Percentiles rank a stretch among this genome's conserved stretches.
These are phyloP conservation scores for Oligia fasciuncula DNA, from an alignment of 2,888 invertebrate species.

Conservation along the genomic window DNA sequence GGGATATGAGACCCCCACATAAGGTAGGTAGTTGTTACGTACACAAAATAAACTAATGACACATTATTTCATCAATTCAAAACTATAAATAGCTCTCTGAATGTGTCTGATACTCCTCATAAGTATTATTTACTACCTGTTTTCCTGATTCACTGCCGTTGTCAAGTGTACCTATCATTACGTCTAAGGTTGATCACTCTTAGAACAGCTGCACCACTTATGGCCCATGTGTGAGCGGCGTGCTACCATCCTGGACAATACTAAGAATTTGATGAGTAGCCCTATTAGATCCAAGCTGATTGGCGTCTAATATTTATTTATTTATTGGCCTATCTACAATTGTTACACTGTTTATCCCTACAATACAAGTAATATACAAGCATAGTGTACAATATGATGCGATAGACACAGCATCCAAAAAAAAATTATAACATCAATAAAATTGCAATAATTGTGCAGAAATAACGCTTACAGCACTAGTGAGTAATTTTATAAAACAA, in stretches of 20 bases:
- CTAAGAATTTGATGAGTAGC: neutral
- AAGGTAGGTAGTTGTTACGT: too few relatives aligned
- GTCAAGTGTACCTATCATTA: neutral
- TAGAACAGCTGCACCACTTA: neutral
- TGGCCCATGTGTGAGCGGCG: neutral
- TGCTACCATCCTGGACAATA: neutral
- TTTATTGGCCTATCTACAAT: too few relatives aligned
- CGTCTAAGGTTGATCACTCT: neutral
- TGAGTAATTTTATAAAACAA: too few relatives aligned
- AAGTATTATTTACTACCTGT: neutral
- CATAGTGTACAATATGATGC: too few relatives aligned
- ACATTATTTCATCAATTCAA: neutral
- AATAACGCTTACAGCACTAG: too few relatives aligned
- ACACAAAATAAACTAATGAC: neutral
- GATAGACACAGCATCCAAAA: neutral
- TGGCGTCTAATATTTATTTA: too few relatives aligned
- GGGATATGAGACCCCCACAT: neutral
- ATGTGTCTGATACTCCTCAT: neutral
- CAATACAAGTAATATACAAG: too few relatives aligned
- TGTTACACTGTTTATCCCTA: too few relatives aligned
- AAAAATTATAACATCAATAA: too few relatives aligned
- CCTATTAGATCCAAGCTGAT: too few relatives aligned
- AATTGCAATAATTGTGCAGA: too few relatives aligned
- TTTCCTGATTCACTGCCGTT: neutral
- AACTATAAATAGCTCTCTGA: slow-evolving; percentile 17